These are phyloP conservation scores for Pagetopsis macropterus DNA, from an alignment of 2,797 vertebrate species.

Conservation along the genomic window DNA sequence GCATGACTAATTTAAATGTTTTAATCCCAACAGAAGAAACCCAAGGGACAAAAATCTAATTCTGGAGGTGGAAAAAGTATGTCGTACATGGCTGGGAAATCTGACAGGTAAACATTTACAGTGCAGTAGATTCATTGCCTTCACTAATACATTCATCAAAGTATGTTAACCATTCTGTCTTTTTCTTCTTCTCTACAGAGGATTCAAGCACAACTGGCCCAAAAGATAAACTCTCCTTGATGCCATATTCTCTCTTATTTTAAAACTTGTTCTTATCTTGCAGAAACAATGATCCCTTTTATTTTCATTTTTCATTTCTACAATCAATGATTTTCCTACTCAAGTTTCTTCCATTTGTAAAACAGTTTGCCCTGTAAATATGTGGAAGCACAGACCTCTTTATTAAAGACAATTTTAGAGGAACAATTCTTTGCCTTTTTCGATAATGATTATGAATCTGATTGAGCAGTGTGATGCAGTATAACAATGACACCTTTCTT, in stretches of 20 bases:
- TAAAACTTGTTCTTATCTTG: constrained; percentile 8
- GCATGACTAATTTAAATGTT: neutral
- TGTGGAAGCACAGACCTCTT: constrained; percentile 44
- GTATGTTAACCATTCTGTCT: constrained; percentile 12
- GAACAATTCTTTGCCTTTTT: neutral
- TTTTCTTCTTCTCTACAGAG: constrained; percentile 79
- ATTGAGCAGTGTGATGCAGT: neutral
- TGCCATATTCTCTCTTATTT: constrained; percentile 20
- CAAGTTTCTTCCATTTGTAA: constrained; percentile 38
- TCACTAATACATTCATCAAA: neutral
- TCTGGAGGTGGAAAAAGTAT: constrained; percentile 87
- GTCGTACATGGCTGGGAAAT: constrained; percentile 89
- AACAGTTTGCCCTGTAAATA: constrained; percentile 68
- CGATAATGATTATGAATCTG: neutral
- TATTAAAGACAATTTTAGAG: constrained; percentile 74
- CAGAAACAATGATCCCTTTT: constrained; percentile 13
- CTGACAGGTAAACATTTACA: constrained; percentile 85
- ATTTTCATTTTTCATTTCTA: neutral
- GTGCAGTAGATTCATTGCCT: neutral
- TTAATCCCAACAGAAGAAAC: constrained; percentile 70
- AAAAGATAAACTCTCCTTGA: constrained; percentile 86
- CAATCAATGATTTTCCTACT: constrained; percentile 44
- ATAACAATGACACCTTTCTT: neutral
- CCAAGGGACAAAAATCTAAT: constrained; percentile 75
- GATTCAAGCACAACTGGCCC: constrained; percentile 92